Evolutionary conservation across 2,113 vertebrate species (phyloP).

Genomic region (Lepus europaeus): DNA sequence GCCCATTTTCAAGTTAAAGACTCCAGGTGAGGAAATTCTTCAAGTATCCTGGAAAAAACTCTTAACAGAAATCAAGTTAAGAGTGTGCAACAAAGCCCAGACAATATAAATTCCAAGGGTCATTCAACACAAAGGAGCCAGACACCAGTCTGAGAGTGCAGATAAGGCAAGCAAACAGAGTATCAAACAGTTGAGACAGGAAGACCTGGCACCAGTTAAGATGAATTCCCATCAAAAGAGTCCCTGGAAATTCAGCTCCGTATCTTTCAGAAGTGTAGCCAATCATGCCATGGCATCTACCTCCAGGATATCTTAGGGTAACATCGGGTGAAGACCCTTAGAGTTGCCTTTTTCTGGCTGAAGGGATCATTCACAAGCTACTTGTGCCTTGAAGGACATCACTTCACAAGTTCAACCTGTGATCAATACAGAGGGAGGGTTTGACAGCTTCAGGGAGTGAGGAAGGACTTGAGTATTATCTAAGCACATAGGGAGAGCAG

Average conservation of each 20-base stretch:
- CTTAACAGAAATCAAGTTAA: not conserved
- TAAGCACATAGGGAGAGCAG: slow-evolving; percentile 23
- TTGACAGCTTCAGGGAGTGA: not conserved
- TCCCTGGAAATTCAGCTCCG: not conserved
- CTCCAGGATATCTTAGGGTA: not conserved
- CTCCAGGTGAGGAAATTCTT: not conserved
- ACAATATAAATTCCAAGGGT: not conserved
- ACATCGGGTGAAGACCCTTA: not conserved
- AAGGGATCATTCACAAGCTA: not conserved
- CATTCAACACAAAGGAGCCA: not conserved
- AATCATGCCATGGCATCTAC: no score
- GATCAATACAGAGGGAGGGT: not conserved
- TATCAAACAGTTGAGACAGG: not conserved
- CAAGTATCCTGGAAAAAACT: not conserved
- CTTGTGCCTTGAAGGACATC: not conserved
- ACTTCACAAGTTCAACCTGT: not conserved
- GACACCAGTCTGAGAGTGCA: not conserved
- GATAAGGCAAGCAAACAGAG: not conserved
- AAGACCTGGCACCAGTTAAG: slow-evolving; percentile 6
- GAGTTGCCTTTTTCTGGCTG: not conserved
- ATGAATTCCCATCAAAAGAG: not conserved
- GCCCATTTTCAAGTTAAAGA: not conserved
- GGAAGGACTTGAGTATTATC: not conserved
- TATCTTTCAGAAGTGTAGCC: not conserved
- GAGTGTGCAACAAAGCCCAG: not conserved